Evolutionary conservation across 2,113 vertebrate genomes (phyloP), one percentile per base, ranked within the genome.

Genomic region (Butorides virescens): DNA sequence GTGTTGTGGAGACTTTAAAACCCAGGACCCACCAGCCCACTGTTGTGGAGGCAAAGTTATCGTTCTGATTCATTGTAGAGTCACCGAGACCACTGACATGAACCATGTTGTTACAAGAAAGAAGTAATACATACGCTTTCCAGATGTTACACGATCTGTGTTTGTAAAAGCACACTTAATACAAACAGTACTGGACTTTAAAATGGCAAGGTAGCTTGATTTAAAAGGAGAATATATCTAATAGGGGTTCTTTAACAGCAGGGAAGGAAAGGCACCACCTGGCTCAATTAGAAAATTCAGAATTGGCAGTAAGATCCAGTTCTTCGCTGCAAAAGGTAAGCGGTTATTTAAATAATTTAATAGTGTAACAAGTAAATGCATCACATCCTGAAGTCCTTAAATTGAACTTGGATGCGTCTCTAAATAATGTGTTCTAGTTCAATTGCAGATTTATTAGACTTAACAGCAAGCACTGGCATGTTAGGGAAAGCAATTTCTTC

Each of bases 341-440:
- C 29, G 53, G 34, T 95, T 82, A 75, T 62, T 93, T 75, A 85
- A 91, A 63, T 29, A 82, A 52, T 65, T 85, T 49, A 52, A 63
- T 23, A 68, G 34, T 2, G 0, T 27, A 87, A 84, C 61, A 81
- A 77, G 39, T 63, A 87, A 92, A 94, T 94, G 71, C 26, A 94
- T 71, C 70, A 81, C 37, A 79, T 77, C 80, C 61, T 74, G 15
- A 87, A 85, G 72, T 85, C 62, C 67, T 90, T 62, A 92, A 76
- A 87, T 32, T 82, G 81, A 85, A 87, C 87, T 39, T 82, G 39
- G 56, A 73, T 66, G 19, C 22, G 7, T 86, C 50, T 83, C 91
- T 83, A 90, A 89, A 91, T 73, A 72, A 66, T 18, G 21, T 49
- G 53, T 61, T 90, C 73, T 50, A 82, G 81, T 67, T 94, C 81